Evolutionary conservation across 1,140 invertebrate genomes (phyloP).

Genomic region (Tetragonula clypearis): DNA sequence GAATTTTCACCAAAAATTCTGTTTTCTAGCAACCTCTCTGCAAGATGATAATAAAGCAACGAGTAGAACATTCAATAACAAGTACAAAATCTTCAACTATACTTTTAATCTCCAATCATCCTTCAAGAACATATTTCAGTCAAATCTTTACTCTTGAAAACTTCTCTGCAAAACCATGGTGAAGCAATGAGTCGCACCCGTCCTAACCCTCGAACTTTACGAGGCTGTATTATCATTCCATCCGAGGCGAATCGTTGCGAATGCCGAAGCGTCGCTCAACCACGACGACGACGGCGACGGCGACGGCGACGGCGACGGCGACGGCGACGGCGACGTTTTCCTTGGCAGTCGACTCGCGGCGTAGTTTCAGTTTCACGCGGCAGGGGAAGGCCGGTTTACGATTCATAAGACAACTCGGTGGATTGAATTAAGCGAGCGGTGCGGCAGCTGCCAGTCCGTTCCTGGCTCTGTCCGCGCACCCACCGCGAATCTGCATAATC

Average conservation of each 20-base stretch:
- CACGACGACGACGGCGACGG: slow-evolving; percentile 1
- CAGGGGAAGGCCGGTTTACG: slow-evolving; percentile 73
- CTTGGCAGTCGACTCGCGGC: not conserved
- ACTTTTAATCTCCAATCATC: too few relatives aligned
- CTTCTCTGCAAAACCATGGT: slow-evolving; percentile 24
- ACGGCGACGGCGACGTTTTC: not conserved
- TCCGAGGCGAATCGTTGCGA: slow-evolving; percentile 49
- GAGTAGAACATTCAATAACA: not conserved
- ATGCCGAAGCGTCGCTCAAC: slow-evolving; percentile 34
- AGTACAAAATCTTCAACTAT: too few relatives aligned
- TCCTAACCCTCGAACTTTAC: slow-evolving; percentile 57
- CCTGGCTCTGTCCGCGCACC: slow-evolving; percentile 61
- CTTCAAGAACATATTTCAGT: too few relatives aligned
- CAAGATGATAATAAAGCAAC: slow-evolving; percentile 19
- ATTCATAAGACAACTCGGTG: slow-evolving; percentile 81
- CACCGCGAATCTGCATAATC: slow-evolving; percentile 80
- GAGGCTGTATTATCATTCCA: slow-evolving; percentile 69
- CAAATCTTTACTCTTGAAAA: not conserved
- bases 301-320: slow-evolving; percentile 5
- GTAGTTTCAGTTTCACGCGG: slow-evolving; percentile 71
- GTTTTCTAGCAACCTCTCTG: not conserved
- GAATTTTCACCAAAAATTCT: not conserved
- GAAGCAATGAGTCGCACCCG: not conserved
- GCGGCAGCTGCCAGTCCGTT: slow-evolving; percentile 77
- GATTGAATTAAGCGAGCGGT: slow-evolving; percentile 79